Evolutionary conservation across 2,888 invertebrate species (phyloP), one percentile per base, ranked within the genome.

Genomic region (Blera fallax): DNA sequence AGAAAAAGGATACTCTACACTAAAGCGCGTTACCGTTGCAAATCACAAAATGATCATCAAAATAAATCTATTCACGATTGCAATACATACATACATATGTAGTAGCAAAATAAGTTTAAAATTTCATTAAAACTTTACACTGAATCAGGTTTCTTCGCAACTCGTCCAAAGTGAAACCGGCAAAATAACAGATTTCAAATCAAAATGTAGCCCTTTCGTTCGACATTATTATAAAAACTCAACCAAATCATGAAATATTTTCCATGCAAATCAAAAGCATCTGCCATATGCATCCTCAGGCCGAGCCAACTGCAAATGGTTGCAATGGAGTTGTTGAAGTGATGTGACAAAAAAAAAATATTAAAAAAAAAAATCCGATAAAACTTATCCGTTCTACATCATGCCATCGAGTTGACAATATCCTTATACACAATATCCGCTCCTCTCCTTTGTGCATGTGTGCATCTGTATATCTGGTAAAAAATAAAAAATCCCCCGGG

Each of bases 341-440:
- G 60, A 60, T 24, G 67, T 37, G 29, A 34, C 29, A 24, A 32
- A 60, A 50, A 69, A 73, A 65, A 34, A 7, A n/a, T n/a, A n/a
- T n/a, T n/a, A n/a, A 32, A 50, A 67, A 60, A 56, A 40, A 67
- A 40, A 65, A 65, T 69, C 62, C 29, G 54, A 56, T 69, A 69
- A 74, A 65, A 78, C 52, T 78, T 77, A 77, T 72, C 40, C 58
- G 70, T 65, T 77, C 67, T 67, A 62, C 82, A 67, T 72, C 67
- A 67, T 52, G 67, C 18, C 60, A 78, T 70, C 43, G 54, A 64
- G 78, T 64, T 78, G 65, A 78, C 77, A 83, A 78, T 78, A 62
- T 78, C 58, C 72, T 78, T 56, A 40, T 52, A 72, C 48, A 67
- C 43, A 82, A 40, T 67, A 8, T 62, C 24, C 43, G 34, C 21